Percentiles rank a stretch among this genome's conserved stretches.
Conservation (phyloP, 2,113 vertebrate genomes). For the Coptodon bakossiorum region DNA sequence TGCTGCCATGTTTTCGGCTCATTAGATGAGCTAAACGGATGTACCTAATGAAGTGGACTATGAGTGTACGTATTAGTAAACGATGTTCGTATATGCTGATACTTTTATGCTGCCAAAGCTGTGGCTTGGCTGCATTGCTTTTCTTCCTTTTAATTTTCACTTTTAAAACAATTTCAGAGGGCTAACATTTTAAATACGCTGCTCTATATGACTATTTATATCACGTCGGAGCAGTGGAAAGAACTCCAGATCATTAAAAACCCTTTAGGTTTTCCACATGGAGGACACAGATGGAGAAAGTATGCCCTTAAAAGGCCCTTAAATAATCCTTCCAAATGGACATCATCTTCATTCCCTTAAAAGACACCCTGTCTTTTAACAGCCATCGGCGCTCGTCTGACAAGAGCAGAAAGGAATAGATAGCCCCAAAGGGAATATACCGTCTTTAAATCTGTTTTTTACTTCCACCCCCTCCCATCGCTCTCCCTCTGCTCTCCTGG, state of each 20-base stretch:
- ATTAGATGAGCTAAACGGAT: not conserved
- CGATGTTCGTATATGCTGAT: not conserved
- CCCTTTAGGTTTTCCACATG: not conserved
- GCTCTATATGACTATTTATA: not conserved
- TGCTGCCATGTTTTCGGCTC: not conserved
- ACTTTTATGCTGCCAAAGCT: not conserved
- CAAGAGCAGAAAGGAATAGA: not conserved
- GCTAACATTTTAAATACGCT: not conserved
- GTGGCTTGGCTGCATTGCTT: not conserved
- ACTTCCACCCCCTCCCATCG: not conserved
- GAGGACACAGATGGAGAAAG: not conserved
- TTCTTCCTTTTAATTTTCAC: not conserved
- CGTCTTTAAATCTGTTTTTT: not conserved
- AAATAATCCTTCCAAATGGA: not conserved
- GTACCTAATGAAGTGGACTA: not conserved
- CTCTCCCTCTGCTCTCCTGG: not conserved
- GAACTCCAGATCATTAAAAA: not conserved
- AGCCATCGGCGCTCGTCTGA: not conserved
- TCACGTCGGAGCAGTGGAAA: not conserved
- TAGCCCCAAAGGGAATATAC: not conserved
- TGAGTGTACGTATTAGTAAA: not conserved
- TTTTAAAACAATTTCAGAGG: not conserved
- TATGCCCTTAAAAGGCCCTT: conserved; percentile 2
- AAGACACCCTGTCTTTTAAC: not conserved
- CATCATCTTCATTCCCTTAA: conserved; percentile 1